Evolutionary conservation across 1,140 invertebrate genomes (phyloP).

Genomic region (Platyura marginata): DNA sequence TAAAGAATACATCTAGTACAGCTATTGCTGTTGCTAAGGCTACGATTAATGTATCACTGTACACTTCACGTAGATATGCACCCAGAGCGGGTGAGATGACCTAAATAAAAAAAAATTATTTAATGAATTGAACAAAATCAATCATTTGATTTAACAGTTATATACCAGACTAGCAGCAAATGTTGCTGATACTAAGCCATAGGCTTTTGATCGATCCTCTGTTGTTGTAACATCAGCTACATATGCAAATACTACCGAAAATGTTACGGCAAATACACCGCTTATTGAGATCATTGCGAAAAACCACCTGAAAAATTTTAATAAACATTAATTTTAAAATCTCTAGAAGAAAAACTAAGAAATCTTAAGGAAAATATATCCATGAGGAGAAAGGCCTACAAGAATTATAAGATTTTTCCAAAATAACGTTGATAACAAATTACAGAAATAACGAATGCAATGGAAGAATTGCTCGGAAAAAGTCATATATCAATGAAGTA

Average conservation of each 20-base stretch:
- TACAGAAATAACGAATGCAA: too few species aligned
- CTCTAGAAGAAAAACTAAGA: too few species aligned
- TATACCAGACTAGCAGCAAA: not conserved
- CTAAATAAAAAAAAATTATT: slow-evolving; percentile 4
- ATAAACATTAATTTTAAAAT: too few species aligned
- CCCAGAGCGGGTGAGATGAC: slow-evolving; percentile 89
- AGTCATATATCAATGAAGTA: too few species aligned
- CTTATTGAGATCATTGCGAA: slow-evolving; percentile 99
- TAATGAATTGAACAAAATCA: not conserved
- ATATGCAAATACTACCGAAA: slow-evolving; percentile 97
- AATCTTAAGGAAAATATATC: too few species aligned
- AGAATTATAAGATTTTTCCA: too few species aligned
- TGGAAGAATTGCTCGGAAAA: too few species aligned
- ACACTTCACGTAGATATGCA: slow-evolving; percentile 76
- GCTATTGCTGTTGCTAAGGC: slow-evolving; percentile 89
- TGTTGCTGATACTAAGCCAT: slow-evolving; percentile 57
- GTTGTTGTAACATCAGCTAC: slow-evolving; percentile 99
- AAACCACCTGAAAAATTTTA: slow-evolving; percentile 55
- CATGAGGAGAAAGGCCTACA: too few species aligned
- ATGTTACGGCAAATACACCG: slow-evolving; percentile 96
- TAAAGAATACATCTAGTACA: slow-evolving; percentile 93
- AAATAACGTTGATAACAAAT: too few species aligned
- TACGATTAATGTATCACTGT: slow-evolving; percentile 89
- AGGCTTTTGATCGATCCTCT: slow-evolving; percentile 85
- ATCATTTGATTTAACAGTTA: not conserved